phyloP scores from a whole-genome alignment of 2,113 vertebrate species.

The Dipodomys stephensi region DNA sequence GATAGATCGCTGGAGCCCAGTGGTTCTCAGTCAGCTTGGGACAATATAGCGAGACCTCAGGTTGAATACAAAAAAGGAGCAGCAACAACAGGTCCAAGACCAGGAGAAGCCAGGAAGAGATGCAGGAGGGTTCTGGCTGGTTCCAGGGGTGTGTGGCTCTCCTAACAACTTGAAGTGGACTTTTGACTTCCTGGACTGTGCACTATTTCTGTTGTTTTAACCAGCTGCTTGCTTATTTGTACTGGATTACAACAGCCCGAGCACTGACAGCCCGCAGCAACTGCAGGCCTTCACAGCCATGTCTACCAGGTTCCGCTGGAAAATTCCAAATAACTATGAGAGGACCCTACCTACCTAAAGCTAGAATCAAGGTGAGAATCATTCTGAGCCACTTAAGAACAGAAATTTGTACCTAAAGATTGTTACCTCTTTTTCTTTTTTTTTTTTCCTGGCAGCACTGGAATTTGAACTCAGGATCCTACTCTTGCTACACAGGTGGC shows the following conservation, averaged over 20 bases:
- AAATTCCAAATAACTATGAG: too few species aligned
- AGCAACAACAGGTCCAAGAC: too few species aligned
- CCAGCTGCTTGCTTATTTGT: not conserved
- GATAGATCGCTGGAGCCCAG: not conserved
- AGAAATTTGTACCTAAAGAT: not conserved
- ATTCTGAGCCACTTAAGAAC: not conserved
- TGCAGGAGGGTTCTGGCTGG: not conserved
- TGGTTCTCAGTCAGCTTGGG: not conserved
- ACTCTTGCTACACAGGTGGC: too few species aligned
- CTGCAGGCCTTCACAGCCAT: too few species aligned
- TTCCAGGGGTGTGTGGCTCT: not conserved
- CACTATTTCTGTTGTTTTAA: not conserved
- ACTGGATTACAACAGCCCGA: not conserved
- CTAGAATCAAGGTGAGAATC: not conserved
- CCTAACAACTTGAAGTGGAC: not conserved
- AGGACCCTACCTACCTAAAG: not conserved
- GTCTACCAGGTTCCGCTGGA: not conserved
- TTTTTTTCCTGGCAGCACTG: too few species aligned
- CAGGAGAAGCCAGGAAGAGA: not conserved
- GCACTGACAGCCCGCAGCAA: not conserved
- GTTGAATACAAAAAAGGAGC: not conserved
- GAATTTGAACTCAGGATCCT: too few species aligned
- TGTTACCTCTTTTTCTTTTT: not conserved
- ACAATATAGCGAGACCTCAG: not conserved
- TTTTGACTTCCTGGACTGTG: not conserved